Conservation (phyloP, 2,888 invertebrate species). For the Tryphoninae sp. region DNA sequence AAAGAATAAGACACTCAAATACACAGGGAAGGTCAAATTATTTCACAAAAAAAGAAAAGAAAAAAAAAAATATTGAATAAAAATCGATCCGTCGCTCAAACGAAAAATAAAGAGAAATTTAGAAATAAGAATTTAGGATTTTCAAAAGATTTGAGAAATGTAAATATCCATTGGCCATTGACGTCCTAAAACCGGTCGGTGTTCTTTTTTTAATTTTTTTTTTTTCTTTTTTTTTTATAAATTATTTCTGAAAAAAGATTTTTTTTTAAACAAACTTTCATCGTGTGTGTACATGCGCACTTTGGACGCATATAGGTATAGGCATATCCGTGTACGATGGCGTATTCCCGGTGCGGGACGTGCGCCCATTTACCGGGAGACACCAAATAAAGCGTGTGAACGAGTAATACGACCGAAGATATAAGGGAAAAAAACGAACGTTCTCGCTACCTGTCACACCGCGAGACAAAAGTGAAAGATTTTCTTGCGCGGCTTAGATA, state of each 20-base stretch:
- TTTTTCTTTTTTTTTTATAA: no score
- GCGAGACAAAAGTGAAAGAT: not conserved
- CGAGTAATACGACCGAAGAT: conserved; percentile 5
- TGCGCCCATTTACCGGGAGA: conserved; percentile 4
- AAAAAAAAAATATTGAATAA: not conserved
- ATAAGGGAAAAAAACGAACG: not conserved
- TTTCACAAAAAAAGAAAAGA: not conserved
- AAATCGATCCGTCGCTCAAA: no score
- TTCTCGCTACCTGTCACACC: not conserved
- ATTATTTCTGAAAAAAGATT: no score
- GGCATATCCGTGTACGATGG: not conserved
- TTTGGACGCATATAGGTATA: not conserved
- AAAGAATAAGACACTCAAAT: not conserved
- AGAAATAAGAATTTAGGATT: not conserved
- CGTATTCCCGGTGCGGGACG: not conserved
- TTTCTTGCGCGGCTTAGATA: not conserved
- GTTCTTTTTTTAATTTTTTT: no score
- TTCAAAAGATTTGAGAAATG: no score
- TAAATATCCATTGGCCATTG: no score
- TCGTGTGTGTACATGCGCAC: not conserved
- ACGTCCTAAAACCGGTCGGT: no score
- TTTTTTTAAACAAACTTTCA: no score
- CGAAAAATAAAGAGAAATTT: no score
- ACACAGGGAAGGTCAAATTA: not conserved
- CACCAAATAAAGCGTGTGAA: conserved; percentile 50